Conservation (phyloP, 2,888 invertebrate genomes). For the Nebria brevicollis region DNA sequence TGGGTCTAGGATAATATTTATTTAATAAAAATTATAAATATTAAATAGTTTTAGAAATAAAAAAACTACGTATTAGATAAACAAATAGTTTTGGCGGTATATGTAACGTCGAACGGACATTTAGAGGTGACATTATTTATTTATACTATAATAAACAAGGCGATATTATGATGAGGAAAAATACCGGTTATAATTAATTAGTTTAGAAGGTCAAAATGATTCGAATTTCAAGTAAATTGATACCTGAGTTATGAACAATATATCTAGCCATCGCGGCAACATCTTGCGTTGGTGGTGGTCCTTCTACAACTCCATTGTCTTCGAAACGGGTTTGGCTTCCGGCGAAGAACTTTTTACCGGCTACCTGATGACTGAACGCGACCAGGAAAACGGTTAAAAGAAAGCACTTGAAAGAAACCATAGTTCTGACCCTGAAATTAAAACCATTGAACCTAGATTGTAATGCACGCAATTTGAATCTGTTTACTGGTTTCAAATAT, state of each 20-base stretch:
- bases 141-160: background rate
- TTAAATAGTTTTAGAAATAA: background rate
- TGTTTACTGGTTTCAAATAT: background rate
- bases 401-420: slow-evolving; percentile 15
- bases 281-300: slow-evolving; percentile 71
- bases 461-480: background rate
- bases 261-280: slow-evolving; percentile 77
- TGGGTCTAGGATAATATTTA: too few relatives aligned
- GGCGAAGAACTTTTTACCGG: slow-evolving; percentile 38
- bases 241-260: slow-evolving; percentile 76
- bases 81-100: slow-evolving; percentile 5
- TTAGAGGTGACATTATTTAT: background rate
- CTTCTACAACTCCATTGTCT: slow-evolving; percentile 47
- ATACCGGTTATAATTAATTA: slow-evolving; percentile 16
- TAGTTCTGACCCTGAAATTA: slow-evolving; percentile 4
- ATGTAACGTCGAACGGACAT: background rate
- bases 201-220: background rate
- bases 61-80: slow-evolving; percentile 8
- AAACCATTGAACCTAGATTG: background rate
- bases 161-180: background rate
- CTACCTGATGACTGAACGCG: slow-evolving; percentile 14
- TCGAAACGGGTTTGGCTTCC: slow-evolving; percentile 37
- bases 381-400: slow-evolving; percentile 20
- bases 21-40: background rate
- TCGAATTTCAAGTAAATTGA: slow-evolving; percentile 46